A percentile compares a stretch with the other conserved stretches of the same genome.
phyloP scores from a whole-genome alignment of 2,113 vertebrate species.

The Aleadryas rufinucha region DNA sequence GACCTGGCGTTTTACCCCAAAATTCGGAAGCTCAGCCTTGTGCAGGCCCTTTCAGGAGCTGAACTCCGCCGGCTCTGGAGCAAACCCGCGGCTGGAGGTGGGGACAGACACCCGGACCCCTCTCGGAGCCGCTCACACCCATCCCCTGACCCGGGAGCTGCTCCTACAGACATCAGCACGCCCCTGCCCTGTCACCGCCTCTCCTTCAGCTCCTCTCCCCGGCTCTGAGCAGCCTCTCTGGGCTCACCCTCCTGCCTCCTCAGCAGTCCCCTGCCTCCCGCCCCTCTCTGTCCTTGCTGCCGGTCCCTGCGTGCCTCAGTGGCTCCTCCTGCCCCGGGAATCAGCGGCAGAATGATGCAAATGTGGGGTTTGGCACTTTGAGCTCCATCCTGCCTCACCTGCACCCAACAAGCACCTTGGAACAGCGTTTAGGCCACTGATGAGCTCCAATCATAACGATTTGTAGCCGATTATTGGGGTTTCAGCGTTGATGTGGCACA shows the following conservation, averaged over 20 bases:
- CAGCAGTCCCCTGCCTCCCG: neutral
- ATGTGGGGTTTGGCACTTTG: neutral
- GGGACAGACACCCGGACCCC: neutral
- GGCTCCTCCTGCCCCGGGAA: neutral
- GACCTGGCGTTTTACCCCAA: too few species aligned
- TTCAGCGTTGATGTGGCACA: neutral
- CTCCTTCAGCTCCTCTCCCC: fast-evolving
- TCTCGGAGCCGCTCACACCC: neutral
- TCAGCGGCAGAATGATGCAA: fast-evolving
- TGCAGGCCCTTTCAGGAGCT: neutral
- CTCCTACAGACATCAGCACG: neutral
- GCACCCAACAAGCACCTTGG: neutral
- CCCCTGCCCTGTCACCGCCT: neutral
- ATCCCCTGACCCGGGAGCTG: fast-evolving
- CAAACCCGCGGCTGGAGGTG: neutral
- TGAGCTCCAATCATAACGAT: neutral
- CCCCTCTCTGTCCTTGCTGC: neutral
- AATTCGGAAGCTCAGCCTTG: fast-evolving
- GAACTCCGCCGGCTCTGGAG: too few species aligned
- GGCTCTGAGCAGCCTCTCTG: neutral
- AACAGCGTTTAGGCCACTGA: neutral
- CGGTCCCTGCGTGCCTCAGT: fast-evolving
- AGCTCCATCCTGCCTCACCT: neutral
- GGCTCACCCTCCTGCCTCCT: neutral
- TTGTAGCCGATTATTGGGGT: neutral